Percentiles rank a stretch among this genome's conserved stretches.
These are phyloP conservation scores for Gymnobelideus leadbeateri DNA, from an alignment of 2,113 vertebrate species.

Conservation along the genomic window DNA sequence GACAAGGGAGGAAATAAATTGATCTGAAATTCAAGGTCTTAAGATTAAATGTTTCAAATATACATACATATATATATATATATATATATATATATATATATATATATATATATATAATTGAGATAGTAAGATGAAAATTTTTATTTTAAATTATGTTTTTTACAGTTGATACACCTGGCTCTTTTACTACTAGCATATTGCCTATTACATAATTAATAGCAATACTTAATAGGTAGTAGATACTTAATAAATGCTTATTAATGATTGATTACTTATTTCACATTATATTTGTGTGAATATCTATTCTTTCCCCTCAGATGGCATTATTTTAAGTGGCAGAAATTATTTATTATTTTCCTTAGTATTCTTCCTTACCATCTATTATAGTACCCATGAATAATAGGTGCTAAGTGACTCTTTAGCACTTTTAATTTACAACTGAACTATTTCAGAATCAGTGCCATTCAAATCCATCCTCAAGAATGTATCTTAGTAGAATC, in stretches of 20 bases:
- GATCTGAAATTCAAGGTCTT: no score
- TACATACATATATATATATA: no score
- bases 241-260: background rate
- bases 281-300: background rate
- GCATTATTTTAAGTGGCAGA: background rate
- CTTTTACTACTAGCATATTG: background rate
- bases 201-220: background rate
- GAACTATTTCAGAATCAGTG: background rate
- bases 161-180: no score
- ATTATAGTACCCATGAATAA: background rate
- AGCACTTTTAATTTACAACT: background rate
- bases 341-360: background rate
- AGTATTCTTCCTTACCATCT: background rate
- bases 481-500: conserved; percentile 15
- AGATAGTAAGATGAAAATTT: background rate
- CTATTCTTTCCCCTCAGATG: background rate
- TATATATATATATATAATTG: no score
- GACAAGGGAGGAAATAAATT: no score
- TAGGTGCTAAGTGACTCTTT: background rate
- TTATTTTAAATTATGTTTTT: background rate
- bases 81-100: no score
- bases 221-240: background rate
- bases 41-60: no score
- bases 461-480: background rate
- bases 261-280: background rate